Conservation (phyloP, 1,140 invertebrate species). For the Calycopis cecrops region DNA sequence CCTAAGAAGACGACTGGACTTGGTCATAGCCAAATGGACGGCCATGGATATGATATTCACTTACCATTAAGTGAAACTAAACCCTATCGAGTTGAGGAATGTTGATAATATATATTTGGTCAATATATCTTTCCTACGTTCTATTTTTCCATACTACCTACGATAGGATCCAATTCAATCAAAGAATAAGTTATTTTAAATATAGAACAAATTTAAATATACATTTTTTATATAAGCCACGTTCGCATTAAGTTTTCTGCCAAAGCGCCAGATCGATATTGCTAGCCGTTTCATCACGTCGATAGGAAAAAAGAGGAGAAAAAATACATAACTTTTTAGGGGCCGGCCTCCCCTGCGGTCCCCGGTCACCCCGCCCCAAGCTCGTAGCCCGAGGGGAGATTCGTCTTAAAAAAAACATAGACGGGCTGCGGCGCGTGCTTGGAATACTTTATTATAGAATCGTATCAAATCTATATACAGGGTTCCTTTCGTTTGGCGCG, state of each 20-base stretch:
- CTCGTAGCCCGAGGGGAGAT: conserved; percentile 29
- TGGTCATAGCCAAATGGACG: no score
- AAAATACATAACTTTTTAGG: conserved; percentile 74
- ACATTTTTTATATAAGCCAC: no score
- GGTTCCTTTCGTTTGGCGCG: conserved; percentile 51
- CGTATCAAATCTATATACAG: conserved; percentile 66
- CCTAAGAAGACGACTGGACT: no score
- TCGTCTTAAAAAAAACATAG: conserved; percentile 49
- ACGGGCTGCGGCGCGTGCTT: conserved; percentile 53
- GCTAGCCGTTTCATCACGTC: conserved; percentile 65
- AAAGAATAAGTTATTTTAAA: no score
- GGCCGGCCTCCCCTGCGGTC: conserved; percentile 46
- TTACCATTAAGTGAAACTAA: no score
- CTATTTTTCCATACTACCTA: no score
- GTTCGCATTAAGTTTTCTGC: conserved; percentile 8
- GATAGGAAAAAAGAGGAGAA: conserved; percentile 71
- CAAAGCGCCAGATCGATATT: conserved; percentile 60
- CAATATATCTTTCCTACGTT: no score
- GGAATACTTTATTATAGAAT: conserved; percentile 53
- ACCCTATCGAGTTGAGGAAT: no score
- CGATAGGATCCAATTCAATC: no score
- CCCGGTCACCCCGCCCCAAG: conserved; percentile 29
- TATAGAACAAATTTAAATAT: neutral
- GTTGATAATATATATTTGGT: no score
- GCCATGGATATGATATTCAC: no score